Percentiles rank a stretch among this genome's conserved stretches.
Evolutionary conservation across 2,888 invertebrate genomes (phyloP).

Genomic region (Eupithecia tripunctaria): DNA sequence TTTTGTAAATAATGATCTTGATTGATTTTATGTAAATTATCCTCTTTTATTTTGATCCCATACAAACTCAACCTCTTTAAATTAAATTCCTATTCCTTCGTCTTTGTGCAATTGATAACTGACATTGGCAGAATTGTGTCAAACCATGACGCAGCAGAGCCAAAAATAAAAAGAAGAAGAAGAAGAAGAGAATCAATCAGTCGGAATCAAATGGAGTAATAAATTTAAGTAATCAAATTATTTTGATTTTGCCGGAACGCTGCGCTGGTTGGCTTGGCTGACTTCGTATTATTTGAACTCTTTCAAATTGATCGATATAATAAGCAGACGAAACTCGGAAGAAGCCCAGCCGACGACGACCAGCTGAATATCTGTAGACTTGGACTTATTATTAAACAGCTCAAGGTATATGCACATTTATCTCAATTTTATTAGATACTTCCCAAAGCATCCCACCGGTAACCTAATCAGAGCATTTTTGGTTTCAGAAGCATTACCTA

Average conservation of each 20-base stretch:
- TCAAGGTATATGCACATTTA: neutral
- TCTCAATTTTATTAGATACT: neutral
- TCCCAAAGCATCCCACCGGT: slow-evolving; percentile 60
- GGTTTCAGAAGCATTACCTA: slow-evolving; percentile 22
- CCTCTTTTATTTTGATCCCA: too few relatives aligned
- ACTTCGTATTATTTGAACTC: neutral
- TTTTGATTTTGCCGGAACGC: neutral
- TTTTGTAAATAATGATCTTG: too few relatives aligned
- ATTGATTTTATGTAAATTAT: too few relatives aligned
- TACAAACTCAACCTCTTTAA: too few relatives aligned
- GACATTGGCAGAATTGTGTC: too few relatives aligned
- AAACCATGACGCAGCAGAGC: too few relatives aligned
- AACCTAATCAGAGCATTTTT: slow-evolving; percentile 52
- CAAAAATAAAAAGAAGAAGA: too few relatives aligned
- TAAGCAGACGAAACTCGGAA: neutral
- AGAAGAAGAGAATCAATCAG: too few relatives aligned
- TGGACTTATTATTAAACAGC: neutral
- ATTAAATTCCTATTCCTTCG: too few relatives aligned
- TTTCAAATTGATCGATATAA: neutral
- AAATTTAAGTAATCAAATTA: too few relatives aligned
- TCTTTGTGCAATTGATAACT: too few relatives aligned
- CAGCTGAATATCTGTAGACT: neutral
- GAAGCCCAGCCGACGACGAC: neutral
- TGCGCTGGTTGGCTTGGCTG: slow-evolving; percentile 5
- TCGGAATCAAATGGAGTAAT: too few relatives aligned